Evolutionary conservation across 2,888 invertebrate species (phyloP).

Genomic region (Nomada goodeniana): DNA sequence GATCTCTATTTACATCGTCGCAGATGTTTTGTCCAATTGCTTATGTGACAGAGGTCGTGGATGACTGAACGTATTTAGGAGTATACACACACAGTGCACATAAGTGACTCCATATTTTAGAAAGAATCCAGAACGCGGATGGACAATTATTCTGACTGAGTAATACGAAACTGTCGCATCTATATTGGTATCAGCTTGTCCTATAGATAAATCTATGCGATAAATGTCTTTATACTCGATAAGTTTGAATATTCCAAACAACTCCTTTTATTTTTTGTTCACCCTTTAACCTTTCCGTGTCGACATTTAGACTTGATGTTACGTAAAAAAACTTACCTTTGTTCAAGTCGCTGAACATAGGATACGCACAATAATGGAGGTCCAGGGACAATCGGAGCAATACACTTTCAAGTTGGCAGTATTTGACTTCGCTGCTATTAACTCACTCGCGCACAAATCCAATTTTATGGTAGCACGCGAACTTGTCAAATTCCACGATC

Average conservation of each 20-base stretch:
- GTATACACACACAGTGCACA: too few species aligned
- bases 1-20: too few species aligned
- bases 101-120: too few species aligned
- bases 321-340: slow-evolving; percentile 24
- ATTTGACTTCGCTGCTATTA: slow-evolving; percentile 46
- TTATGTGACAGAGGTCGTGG: too few species aligned
- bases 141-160: too few species aligned
- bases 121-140: too few species aligned
- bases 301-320: background rate
- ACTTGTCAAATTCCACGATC: background rate
- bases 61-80: too few species aligned
- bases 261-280: background rate
- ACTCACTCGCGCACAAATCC: slow-evolving; percentile 20
- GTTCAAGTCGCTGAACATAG: background rate
- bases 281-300: background rate
- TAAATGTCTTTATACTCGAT: too few species aligned
- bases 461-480: slow-evolving; percentile 2
- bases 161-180: too few species aligned
- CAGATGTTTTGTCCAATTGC: too few species aligned
- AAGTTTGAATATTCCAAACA: background rate
- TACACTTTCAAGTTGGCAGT: slow-evolving; percentile 8
- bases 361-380: background rate
- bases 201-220: too few species aligned
- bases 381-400: slow-evolving; percentile 12
- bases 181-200: too few species aligned